Evolutionary conservation across 2,888 invertebrate genomes (phyloP).

Genomic region (Dusona sp.): DNA sequence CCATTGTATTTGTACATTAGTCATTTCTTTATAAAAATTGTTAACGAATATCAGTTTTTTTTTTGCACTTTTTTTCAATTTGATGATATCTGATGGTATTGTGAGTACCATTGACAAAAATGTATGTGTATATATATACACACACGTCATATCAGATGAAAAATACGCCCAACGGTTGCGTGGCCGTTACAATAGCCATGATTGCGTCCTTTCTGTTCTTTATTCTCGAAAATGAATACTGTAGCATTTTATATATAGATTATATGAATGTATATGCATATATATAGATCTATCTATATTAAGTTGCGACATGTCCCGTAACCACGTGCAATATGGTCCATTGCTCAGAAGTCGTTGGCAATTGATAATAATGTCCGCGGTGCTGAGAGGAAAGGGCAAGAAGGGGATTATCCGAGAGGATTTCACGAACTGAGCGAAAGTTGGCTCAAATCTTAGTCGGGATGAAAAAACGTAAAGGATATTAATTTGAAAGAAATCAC

Average conservation of each 20-base stretch:
- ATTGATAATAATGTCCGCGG: neutral
- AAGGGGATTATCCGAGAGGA: neutral
- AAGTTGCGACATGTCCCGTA: neutral
- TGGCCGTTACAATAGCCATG: conserved; percentile 49
- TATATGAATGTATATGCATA: no score
- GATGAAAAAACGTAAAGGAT: neutral
- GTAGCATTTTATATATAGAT: neutral
- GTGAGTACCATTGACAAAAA: neutral
- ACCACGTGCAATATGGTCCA: conserved; percentile 1
- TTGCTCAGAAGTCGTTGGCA: neutral
- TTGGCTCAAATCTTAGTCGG: neutral
- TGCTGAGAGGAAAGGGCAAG: neutral
- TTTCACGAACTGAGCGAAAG: neutral
- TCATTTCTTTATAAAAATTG: neutral
- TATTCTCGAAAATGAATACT: conserved; percentile 11
- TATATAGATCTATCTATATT: neutral
- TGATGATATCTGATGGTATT: neutral
- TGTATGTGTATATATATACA: neutral
- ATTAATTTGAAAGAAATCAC: neutral
- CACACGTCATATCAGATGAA: conserved; percentile 15
- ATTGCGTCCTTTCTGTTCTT: conserved; percentile 41
- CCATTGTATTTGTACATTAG: no score
- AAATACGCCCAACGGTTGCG: conserved; percentile 32
- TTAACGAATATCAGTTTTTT: neutral
- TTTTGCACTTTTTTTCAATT: neutral